phyloP scores from a whole-genome alignment of 2,888 invertebrate genomes.

The Pharmacophagus antenor region DNA sequence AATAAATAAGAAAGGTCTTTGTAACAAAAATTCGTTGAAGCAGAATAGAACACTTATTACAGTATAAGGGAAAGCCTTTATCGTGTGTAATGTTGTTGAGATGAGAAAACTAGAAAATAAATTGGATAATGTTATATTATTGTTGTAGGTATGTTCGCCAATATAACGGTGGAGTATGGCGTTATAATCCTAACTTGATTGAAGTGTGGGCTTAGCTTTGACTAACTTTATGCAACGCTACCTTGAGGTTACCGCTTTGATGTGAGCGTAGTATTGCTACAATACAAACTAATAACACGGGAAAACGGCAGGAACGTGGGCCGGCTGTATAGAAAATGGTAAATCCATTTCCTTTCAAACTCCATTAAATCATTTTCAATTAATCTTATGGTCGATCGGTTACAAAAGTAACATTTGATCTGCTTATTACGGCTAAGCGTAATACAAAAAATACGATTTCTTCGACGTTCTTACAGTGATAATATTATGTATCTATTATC shows the following conservation, averaged over 20 bases:
- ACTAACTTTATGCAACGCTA: constrained; percentile 60
- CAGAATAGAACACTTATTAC: constrained; percentile 29
- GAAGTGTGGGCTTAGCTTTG: constrained; percentile 47
- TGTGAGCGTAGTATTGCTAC: constrained; percentile 34
- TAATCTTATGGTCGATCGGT: no score
- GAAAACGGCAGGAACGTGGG: not conserved
- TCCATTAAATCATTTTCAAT: not conserved
- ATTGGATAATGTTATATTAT: constrained; percentile 22
- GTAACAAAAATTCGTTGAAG: constrained; percentile 26
- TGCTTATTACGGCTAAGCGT: no score
- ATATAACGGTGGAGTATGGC: constrained; percentile 6
- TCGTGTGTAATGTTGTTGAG: constrained; percentile 28
- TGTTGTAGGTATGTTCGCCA: constrained; percentile 7
- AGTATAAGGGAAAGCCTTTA: constrained; percentile 30
- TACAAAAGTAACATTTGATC: no score
- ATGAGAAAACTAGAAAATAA: constrained; percentile 30
- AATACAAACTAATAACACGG: constrained; percentile 8
- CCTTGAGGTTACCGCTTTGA: constrained; percentile 51
- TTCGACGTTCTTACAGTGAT: not conserved
- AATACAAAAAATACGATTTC: not conserved
- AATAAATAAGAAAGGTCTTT: constrained; percentile 27
- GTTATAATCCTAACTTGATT: constrained; percentile 26
- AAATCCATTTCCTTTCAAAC: not conserved
- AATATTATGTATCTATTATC: not conserved
- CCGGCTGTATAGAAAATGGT: not conserved